Evolutionary conservation across 2,797 vertebrate genomes (phyloP), one percentile per base, ranked within the genome.

Genomic region (Furcifer pardalis): DNA sequence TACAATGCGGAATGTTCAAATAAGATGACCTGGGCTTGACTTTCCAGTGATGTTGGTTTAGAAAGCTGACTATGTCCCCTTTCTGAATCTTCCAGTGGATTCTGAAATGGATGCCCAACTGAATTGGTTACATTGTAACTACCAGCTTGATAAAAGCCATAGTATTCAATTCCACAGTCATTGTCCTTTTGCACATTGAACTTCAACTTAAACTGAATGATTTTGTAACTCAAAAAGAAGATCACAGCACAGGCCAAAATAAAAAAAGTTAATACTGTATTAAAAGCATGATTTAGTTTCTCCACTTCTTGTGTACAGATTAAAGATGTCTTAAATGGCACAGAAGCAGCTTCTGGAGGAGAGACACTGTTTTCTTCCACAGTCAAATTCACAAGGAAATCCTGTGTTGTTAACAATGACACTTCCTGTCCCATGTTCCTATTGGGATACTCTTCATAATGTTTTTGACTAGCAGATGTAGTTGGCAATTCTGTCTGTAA

Each of bases 1-100:
- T 85, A 97, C 83, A 97, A 87, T 6, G 95, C 93, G 40, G 96
- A 97, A 89, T 97, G 96, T 88, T 97, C 96, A 62, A 97, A 96
- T 77, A 97, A 78, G 91, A 97, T 97, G 88, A 97, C 96, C 84
- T 97, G 96, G 37, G 96, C 95, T 84, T 95, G 94, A 84, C 79
- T 94, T 90, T 95, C 95, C 85, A 96, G 93, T 65, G 91, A 85
- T 69, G 95, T 89, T 91, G 90, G 91, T 88, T 96, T 97, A 27
- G 96, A 86, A 74, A 96, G 90, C 44, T 81, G 90, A 77, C 94
- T 93, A 84, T 94, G 94, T 81, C 95, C 95, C 84, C 96, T 73
- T 74, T 94, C 93, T 84, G 94, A 89, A 90, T 86, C 92, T 81
- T 89, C 89, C 73, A 93, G 1, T 82, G 94, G 82, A 88, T 93